Conservation (phyloP, 2,113 vertebrate species). For the Trinectes maculatus region DNA sequence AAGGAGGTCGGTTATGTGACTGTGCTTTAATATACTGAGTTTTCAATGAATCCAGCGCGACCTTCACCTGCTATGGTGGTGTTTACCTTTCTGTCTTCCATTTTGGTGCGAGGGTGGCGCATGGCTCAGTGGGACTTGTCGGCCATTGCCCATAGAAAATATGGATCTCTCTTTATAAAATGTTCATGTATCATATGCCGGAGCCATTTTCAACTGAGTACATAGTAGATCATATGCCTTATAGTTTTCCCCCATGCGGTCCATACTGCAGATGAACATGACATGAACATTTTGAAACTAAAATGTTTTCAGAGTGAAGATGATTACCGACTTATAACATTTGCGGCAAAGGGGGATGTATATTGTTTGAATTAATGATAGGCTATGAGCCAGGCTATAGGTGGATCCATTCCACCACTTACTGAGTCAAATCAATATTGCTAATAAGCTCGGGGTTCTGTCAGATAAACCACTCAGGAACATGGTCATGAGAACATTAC, state of each 20-base stretch:
- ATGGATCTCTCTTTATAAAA: constrained; percentile 26
- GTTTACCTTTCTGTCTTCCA: constrained; percentile 75
- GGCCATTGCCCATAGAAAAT: constrained; percentile 51
- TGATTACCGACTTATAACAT: not conserved
- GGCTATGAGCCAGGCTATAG: constrained; percentile 3
- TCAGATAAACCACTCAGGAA: constrained; percentile 26
- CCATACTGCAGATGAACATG: not conserved
- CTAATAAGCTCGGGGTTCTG: constrained; percentile 35
- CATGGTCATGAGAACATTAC: constrained; percentile 19
- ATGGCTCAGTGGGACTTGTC: constrained; percentile 27
- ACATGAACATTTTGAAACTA: not conserved
- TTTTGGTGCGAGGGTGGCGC: constrained; percentile 58
- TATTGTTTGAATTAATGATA: constrained; percentile 27
- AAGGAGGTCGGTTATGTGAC: not conserved
- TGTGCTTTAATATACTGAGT: not conserved
- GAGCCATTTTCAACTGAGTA: not conserved
- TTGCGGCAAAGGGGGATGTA: constrained; percentile 7
- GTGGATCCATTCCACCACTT: constrained; percentile 56
- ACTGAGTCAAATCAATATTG: constrained; percentile 51
- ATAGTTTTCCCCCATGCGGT: not conserved
- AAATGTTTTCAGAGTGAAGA: not conserved
- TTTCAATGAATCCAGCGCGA: constrained; percentile 19
- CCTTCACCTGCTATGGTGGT: constrained; percentile 64
- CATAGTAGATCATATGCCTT: not conserved
- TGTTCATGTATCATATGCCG: not conserved